phyloP scores from a whole-genome alignment of 2,113 vertebrate genomes.

The Vulpes lagopus region DNA sequence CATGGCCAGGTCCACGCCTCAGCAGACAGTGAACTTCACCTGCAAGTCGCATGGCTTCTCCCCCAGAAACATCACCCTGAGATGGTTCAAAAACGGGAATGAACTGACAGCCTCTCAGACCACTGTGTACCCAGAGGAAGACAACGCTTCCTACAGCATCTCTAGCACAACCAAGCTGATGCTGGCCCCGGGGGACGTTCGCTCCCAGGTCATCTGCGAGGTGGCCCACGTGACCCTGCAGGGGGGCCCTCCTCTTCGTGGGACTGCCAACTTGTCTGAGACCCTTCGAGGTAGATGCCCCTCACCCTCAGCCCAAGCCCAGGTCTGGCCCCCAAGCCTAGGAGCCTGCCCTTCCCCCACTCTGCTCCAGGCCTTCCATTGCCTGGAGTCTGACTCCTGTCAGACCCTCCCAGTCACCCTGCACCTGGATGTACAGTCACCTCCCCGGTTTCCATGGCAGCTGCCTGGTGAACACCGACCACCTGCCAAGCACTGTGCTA shows the following conservation, averaged over 20 bases:
- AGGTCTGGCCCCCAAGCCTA: not conserved
- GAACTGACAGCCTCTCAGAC: rapidly evolving
- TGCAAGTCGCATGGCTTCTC: slow-evolving; percentile 76
- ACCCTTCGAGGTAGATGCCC: slow-evolving; percentile 64
- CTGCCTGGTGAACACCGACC: too few species aligned
- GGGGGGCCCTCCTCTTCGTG: not conserved
- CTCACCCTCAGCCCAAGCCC: not conserved
- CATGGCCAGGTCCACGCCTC: rapidly evolving
- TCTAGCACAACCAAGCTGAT: slow-evolving; percentile 18
- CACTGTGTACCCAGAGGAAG: rapidly evolving
- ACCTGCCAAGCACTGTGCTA: not conserved
- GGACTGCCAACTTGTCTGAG: slow-evolving; percentile 66
- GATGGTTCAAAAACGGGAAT: slow-evolving; percentile 60
- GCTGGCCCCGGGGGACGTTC: not conserved
- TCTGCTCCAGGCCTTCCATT: rapidly evolving
- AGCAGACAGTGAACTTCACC: slow-evolving; percentile 57
- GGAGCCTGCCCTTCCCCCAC: not conserved
- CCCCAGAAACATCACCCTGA: slow-evolving; percentile 9
- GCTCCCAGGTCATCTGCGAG: slow-evolving; percentile 73
- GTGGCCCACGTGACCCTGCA: not conserved
- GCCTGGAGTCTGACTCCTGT: not conserved
- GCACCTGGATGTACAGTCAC: rapidly evolving
- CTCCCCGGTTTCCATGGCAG: not conserved
- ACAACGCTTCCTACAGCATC: slow-evolving; percentile 55
- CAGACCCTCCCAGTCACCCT: rapidly evolving